Evolutionary conservation across 2,888 invertebrate genomes (phyloP).

Genomic region (Microplitis deprimator): DNA sequence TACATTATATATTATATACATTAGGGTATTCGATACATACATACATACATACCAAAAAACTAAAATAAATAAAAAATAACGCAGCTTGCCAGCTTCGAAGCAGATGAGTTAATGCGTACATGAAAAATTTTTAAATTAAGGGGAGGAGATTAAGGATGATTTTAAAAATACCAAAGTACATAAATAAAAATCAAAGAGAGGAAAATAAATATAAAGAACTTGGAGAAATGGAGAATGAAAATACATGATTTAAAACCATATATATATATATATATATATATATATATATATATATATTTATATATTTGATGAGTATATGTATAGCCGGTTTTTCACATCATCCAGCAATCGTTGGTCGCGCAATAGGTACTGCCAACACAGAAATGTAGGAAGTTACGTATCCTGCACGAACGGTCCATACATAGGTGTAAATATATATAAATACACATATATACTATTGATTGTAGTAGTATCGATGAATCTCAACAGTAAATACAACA

Average conservation of each 20-base stretch:
- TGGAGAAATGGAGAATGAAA: background rate
- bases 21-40: background rate
- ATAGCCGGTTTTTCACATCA: constrained; percentile 40
- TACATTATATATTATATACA: background rate
- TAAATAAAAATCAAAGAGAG: constrained; percentile 21
- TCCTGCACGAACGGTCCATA: constrained; percentile 52
- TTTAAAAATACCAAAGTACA: constrained; percentile 24
- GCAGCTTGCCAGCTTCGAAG: constrained; percentile 56
- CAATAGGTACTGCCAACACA: constrained; percentile 42
- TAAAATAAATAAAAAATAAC: constrained; percentile 44
- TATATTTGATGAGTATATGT: constrained; percentile 22
- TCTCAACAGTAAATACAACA: constrained; percentile 36
- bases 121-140: background rate
- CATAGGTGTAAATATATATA: constrained; percentile 37
- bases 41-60: constrained; percentile 23
- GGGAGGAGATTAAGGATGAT: constrained; percentile 45
- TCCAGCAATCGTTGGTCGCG: constrained; percentile 38
- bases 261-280: background rate
- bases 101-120: constrained; percentile 43
- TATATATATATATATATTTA: background rate
- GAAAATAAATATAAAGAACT: background rate
- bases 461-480: constrained; percentile 43
- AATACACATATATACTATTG: constrained; percentile 33
- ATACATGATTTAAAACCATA: background rate
- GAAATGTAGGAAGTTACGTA: constrained; percentile 61